Percentiles rank a stretch among this genome's conserved stretches.
Conservation (phyloP, 53 echinoderm and acorn worm species). For the Holothuria scabra region DNA sequence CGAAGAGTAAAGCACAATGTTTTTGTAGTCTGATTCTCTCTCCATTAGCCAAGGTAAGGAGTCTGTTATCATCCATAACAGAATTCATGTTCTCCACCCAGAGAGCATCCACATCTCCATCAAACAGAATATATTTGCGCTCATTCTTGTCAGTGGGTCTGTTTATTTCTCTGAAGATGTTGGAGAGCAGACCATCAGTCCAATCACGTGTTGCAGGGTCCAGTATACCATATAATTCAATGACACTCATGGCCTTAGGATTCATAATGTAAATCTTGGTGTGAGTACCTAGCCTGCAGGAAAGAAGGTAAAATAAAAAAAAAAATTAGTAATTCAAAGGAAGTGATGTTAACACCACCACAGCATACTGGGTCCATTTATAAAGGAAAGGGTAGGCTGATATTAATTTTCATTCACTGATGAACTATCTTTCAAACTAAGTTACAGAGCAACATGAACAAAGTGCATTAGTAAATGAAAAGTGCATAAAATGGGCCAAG, state of each 20-base stretch:
- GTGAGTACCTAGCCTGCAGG: constrained; percentile 74
- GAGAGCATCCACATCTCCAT: constrained; percentile 92
- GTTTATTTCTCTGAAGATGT: constrained; percentile 99
- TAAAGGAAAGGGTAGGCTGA: no score
- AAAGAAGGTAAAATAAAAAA: background rate
- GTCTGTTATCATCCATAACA: constrained; percentile 96
- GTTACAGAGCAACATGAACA: no score
- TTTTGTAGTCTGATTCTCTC: constrained; percentile 98
- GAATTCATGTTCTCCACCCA: constrained; percentile 99
- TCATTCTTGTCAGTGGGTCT: constrained; percentile 97
- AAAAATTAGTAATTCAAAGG: no score
- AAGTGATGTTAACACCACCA: no score
- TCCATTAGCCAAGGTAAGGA: constrained; percentile 96
- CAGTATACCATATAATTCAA: constrained; percentile 95
- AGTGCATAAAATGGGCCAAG: no score
- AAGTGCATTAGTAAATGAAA: no score
- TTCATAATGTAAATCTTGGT: constrained; percentile 97
- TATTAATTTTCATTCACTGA: no score
- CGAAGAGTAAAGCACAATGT: constrained; percentile 97
- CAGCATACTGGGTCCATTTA: no score
- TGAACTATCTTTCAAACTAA: no score
- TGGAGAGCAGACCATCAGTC: constrained; percentile 99
- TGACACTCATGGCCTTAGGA: constrained; percentile 98
- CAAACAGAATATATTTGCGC: constrained; percentile 98
- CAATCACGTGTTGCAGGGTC: constrained; percentile 95